These are phyloP conservation scores for Volucella inanis DNA, from an alignment of 2,888 invertebrate species.

Conservation along the genomic window DNA sequence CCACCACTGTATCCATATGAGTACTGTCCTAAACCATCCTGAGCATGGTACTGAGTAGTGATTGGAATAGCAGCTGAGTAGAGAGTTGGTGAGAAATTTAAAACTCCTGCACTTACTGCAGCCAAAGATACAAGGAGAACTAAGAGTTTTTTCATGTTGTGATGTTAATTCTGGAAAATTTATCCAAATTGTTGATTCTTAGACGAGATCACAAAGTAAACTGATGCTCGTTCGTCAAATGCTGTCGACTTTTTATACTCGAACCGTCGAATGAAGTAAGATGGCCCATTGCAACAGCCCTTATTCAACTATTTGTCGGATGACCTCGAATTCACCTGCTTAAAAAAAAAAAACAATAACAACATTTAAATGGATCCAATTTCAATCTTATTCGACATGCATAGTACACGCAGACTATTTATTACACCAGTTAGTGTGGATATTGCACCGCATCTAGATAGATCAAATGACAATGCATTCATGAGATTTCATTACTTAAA, in stretches of 20 bases:
- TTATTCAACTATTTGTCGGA: slow-evolving; percentile 16
- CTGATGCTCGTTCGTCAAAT: slow-evolving; percentile 55
- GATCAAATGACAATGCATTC: slow-evolving; percentile 55
- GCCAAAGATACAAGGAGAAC: slow-evolving; percentile 43
- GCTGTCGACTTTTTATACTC: slow-evolving; percentile 62
- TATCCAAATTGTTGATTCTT: slow-evolving; percentile 48
- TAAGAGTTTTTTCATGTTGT: slow-evolving; percentile 62
- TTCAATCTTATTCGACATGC: slow-evolving; percentile 39
- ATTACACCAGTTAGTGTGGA: not conserved
- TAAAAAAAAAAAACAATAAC: not conserved
- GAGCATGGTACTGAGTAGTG: slow-evolving; percentile 84
- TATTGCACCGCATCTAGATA: slow-evolving; percentile 46
- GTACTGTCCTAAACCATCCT: slow-evolving; percentile 86
- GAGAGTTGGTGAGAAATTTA: slow-evolving; percentile 67
- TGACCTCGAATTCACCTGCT: slow-evolving; percentile 64
- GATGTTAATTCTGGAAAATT: not conserved
- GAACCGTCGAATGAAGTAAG: not conserved
- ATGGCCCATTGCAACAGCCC: slow-evolving; percentile 19
- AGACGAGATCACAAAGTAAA: slow-evolving; percentile 64
- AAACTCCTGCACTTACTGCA: slow-evolving; percentile 53
- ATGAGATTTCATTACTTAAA: slow-evolving; percentile 43
- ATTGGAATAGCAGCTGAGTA: slow-evolving; percentile 78
- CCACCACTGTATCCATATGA: slow-evolving; percentile 86
- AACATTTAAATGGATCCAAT: slow-evolving; percentile 45
- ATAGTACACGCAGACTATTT: slow-evolving; percentile 7